Conservation (phyloP, 2,797 vertebrate genomes). For the Nyctibius grandis region DNA sequence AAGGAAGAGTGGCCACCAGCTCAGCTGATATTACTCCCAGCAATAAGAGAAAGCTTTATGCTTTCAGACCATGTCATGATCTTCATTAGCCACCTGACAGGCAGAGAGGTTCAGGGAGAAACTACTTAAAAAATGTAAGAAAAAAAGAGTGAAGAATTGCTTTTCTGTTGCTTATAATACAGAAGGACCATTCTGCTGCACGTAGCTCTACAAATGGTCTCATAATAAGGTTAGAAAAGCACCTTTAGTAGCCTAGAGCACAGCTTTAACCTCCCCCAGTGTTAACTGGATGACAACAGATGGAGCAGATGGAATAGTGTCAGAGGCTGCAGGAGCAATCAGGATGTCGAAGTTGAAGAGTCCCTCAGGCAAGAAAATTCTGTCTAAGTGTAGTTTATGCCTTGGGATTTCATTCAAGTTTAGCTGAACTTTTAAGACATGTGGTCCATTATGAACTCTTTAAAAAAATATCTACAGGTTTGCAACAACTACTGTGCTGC, state of each 20-base stretch:
- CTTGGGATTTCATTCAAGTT: conserved; percentile 35
- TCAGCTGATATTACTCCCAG: neutral
- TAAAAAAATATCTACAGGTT: neutral
- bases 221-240: neutral
- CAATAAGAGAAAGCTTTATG: neutral
- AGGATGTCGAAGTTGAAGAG: neutral
- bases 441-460: neutral
- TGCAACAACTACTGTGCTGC: neutral
- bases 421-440: conserved; percentile 23
- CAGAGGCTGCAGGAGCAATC: conserved; percentile 18
- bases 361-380: conserved; percentile 30
- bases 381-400: neutral
- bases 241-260: neutral
- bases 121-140: neutral
- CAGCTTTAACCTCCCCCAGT: neutral
- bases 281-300: conserved; percentile 47
- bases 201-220: neutral
- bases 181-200: neutral
- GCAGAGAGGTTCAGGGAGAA: neutral
- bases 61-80: neutral
- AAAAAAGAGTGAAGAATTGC: neutral
- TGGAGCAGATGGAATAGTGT: conserved; percentile 57
- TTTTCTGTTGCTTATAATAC: neutral
- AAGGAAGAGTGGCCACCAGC: neutral
- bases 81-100: neutral